These are phyloP conservation scores for Hydrophis major DNA, from an alignment of 2,797 vertebrate genomes.

Conservation along the genomic window DNA sequence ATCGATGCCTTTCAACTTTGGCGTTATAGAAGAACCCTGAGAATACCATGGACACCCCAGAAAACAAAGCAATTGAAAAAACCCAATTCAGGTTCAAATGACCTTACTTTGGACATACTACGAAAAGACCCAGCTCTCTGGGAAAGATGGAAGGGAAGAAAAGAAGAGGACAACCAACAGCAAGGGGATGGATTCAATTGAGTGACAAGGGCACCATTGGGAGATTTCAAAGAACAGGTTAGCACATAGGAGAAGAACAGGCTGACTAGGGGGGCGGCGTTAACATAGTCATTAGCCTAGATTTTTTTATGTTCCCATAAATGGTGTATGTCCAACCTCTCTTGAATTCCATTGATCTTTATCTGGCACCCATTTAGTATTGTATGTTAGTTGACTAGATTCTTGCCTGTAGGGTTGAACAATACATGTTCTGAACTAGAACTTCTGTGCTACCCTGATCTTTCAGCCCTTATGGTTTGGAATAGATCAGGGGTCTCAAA, in stretches of 20 bases:
- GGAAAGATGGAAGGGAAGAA: neutral
- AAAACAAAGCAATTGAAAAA: neutral
- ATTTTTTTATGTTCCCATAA: neutral
- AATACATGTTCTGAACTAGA: neutral
- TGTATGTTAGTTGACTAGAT: neutral
- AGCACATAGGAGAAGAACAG: neutral
- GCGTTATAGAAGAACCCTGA: neutral
- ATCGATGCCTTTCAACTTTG: neutral
- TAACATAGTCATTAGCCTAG: neutral
- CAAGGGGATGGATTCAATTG: neutral
- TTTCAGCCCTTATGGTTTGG: neutral
- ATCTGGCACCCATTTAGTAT: neutral
- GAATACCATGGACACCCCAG: neutral
- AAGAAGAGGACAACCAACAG: neutral
- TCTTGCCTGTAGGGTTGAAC: no score
- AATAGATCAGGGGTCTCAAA: neutral
- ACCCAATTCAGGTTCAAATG: neutral
- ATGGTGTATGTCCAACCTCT: neutral
- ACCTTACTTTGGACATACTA: neutral
- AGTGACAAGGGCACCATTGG: neutral
- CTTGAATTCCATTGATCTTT: neutral
- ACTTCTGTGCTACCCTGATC: neutral
- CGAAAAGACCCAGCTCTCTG: neutral
- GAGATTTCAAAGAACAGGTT: neutral
- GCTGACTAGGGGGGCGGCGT: neutral